Base-by-base conservation (phyloP, 2,113 vertebrate genomes). In the Corvus hawaiiensis region DNA sequence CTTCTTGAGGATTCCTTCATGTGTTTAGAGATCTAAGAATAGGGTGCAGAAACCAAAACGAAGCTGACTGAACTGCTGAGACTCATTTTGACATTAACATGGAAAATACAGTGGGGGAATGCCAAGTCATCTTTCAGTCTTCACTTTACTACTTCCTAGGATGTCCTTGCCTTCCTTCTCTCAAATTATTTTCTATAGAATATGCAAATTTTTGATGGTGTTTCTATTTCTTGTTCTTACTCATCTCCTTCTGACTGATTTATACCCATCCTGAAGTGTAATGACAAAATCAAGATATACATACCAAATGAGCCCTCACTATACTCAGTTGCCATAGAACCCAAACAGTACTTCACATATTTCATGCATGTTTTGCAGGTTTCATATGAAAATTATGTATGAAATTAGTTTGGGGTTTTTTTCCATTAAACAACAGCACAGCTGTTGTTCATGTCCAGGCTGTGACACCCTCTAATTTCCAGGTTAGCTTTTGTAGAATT, bases 391-490 rank as follows among this genome's bases (percentile, higher is more conserved):
- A 64, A 64, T 64, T 27, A 13, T 27, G 14, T 18, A 43, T 48
- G 11, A 61, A 51, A 35, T 52, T 32, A 37, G 5, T 14, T 75
- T 41, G 0, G 0, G 11, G 3, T 2, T 37, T 61, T 43, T 68
- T n/a, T 11, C 2, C 14, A 26, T 51, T 73, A 46, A 86, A 41
- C 24, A 32, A 7, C 14, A 49, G 12, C 22, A 44, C 5, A 10
- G 17, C 23, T 69, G 13, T 56, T 33, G 7, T 32, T 78, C 7
- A 7, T 13, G 2, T 43, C 62, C 37, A 74, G 48, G 11, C 3
- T 71, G 19, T 59, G 48, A 72, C 30, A 9, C 4, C 9, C 10
- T 58, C 17, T 44, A 62, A 85, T 11, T 90, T 55, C 33, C 7
- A 43, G 28, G 32, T 4, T 7, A 48, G 17, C 44, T 62, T 90